Evolutionary conservation across 2,797 vertebrate genomes (phyloP), one percentile per base, ranked within the genome.

Genomic region (Peromyscus aztecus): DNA sequence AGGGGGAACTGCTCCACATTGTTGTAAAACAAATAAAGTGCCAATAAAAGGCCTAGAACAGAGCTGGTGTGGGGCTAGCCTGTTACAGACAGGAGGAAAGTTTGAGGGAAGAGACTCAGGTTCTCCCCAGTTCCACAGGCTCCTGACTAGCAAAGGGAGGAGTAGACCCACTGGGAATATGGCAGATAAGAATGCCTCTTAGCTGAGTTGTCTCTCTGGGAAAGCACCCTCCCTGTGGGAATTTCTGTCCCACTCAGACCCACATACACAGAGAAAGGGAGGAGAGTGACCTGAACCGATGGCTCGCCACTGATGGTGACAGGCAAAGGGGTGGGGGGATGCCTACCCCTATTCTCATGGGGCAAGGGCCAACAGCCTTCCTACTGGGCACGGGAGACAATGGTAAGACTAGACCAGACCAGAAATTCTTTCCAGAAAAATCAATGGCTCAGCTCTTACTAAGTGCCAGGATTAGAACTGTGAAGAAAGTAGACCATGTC

Each of bases 371-470:
- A 31, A 31, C 49, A 59, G 55, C 73, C 27, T 59, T 83, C 69
- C 17, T 19, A 55, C 61, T 12, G 6, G 31, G 34, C 6, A 10
- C 27, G 89, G 55, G 34, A 40, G 7, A 24, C 87, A 31, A 67
- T 21, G 55, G 59, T 61, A 89, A 89, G 69, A 63, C 85, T n/a
- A 19, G 24, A 78, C 77, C 57, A 12, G 37, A 73, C 37, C 63
- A 89, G 69, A 86, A 90, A 91, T 24, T 94, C 86, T 43, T 86
- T 87, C n/a, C 43, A 91, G 52, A 78, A 95, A 89, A 34, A 61
- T 2, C 12, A 34, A 16, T 34, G 29, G 69, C 21, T 55, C 65
- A 12, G 0, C 8, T 67, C 67, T 9, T 52, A 13, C 67, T 67
- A 29, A 43, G 52, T 17, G 12, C 49, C 63, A n/a, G 13, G 40